phyloP scores from a whole-genome alignment of 2,888 invertebrate species.

The Cataglyphis livida region DNA sequence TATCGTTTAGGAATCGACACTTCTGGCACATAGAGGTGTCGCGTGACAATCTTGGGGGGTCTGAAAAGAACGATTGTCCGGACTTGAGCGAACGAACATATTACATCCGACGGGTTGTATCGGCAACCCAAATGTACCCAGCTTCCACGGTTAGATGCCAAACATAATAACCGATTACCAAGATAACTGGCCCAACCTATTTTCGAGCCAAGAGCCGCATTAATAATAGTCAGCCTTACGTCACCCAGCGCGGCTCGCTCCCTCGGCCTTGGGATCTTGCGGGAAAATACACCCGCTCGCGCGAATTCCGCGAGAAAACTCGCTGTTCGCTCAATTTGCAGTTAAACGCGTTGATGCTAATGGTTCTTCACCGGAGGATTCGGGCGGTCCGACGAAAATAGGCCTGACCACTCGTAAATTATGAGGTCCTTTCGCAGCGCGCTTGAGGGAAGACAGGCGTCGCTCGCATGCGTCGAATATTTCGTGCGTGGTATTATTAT shows the following conservation, averaged over 20 bases:
- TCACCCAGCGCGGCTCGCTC: slow-evolving; percentile 66
- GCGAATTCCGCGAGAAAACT: slow-evolving; percentile 64
- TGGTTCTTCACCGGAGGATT: slow-evolving; percentile 2
- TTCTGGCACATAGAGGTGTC: slow-evolving; percentile 36
- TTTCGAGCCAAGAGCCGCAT: slow-evolving; percentile 82
- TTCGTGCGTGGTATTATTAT: slow-evolving; percentile 34
- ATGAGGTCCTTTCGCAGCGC: slow-evolving; percentile 44
- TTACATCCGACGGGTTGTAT: slow-evolving; percentile 65
- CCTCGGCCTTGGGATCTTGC: slow-evolving; percentile 72
- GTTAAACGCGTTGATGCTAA: slow-evolving; percentile 16
- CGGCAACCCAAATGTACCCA: slow-evolving; percentile 68
- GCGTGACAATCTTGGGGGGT: slow-evolving; percentile 6
- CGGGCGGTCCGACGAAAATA: slow-evolving; percentile 35
- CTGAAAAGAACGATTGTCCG: slow-evolving; percentile 44
- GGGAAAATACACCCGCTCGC: slow-evolving; percentile 67
- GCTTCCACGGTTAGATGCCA: slow-evolving; percentile 78
- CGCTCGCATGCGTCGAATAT: slow-evolving; percentile 10
- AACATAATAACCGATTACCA: slow-evolving; percentile 83
- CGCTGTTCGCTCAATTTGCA: slow-evolving; percentile 53
- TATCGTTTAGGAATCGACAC: slow-evolving; percentile 51
- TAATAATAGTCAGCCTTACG: slow-evolving; percentile 82
- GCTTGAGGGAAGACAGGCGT: slow-evolving; percentile 39
- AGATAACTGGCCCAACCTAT: slow-evolving; percentile 82
- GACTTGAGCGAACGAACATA: slow-evolving; percentile 15
- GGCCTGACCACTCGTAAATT: slow-evolving; percentile 41